A percentile compares a stretch with the other conserved stretches of the same genome.
These are phyloP conservation scores for Aselliscus stoliczkanus DNA, from an alignment of 2,797 vertebrate species.

Conservation along the genomic window DNA sequence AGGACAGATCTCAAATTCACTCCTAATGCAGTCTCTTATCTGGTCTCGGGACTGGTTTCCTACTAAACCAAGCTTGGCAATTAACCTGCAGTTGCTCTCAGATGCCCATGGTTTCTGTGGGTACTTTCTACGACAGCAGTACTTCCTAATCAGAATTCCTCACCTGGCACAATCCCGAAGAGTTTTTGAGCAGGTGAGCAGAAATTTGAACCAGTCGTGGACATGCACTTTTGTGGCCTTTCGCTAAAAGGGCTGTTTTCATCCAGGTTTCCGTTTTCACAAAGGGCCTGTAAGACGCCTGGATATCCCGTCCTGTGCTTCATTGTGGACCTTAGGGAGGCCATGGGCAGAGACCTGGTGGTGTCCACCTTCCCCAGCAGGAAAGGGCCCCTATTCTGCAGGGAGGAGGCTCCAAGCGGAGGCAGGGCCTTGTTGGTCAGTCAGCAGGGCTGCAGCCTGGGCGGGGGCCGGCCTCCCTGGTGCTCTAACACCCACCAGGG, in stretches of 20 bases:
- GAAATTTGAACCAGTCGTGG: neutral
- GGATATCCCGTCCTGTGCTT: neutral
- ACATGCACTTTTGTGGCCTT: neutral
- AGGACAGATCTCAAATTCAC: neutral
- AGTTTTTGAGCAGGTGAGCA: neutral
- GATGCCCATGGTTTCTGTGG: neutral
- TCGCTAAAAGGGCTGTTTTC: neutral
- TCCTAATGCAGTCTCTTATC: neutral
- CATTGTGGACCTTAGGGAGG: neutral
- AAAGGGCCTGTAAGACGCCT: neutral
- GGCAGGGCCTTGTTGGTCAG: accelerated
- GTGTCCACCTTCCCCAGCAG: neutral
- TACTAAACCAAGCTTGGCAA: neutral
- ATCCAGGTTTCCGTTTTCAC: neutral
- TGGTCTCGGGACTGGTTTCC: neutral
- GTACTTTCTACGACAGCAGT: neutral
- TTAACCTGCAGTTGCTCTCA: neutral
- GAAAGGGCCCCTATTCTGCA: neutral
- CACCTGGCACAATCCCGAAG: neutral
- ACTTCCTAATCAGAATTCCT: neutral
- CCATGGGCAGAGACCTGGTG: neutral
- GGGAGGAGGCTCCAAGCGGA: neutral
- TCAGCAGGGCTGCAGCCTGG: neutral
- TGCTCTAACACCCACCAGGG: neutral
- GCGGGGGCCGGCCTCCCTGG: neutral